Evolutionary conservation across 2,113 vertebrate species (phyloP).

Genomic region (Gila orcuttii): DNA sequence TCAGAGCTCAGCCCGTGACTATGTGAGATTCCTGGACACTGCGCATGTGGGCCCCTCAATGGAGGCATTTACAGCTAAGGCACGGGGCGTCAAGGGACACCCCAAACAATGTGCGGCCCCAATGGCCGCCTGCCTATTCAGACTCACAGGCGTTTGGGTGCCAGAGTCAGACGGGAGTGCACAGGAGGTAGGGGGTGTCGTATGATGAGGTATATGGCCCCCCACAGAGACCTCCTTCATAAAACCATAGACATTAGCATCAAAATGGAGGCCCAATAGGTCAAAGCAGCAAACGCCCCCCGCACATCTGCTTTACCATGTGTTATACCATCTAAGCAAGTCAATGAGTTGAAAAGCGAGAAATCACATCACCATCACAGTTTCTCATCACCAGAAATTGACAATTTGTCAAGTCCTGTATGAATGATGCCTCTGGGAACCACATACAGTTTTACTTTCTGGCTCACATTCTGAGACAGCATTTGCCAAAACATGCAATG

Average conservation of each 20-base stretch:
- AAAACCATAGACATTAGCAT: conserved; percentile 74
- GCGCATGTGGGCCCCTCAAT: conserved; percentile 65
- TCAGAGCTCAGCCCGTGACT: background rate
- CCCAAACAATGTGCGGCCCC: conserved; percentile 60
- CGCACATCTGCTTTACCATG: conserved; percentile 72
- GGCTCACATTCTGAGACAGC: background rate
- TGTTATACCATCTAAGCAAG: conserved; percentile 49
- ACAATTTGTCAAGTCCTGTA: conserved; percentile 17
- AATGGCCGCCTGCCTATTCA: conserved; percentile 62
- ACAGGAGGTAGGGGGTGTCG: conserved; percentile 23
- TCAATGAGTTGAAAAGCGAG: conserved; percentile 42
- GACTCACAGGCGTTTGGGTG: conserved; percentile 48
- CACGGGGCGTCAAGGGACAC: conserved; percentile 47
- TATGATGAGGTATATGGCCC: conserved; percentile 49
- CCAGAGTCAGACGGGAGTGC: conserved; percentile 39
- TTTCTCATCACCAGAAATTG: conserved; percentile 37
- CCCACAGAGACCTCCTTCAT: conserved; percentile 60
- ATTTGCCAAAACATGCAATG: background rate
- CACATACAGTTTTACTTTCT: background rate
- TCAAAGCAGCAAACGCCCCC: conserved; percentile 59
- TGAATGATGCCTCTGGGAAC: background rate
- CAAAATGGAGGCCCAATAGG: conserved; percentile 68
- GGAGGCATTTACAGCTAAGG: conserved; percentile 66
- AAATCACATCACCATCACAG: no score
- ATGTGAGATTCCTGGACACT: conserved; percentile 66